Evolutionary conservation across 2,113 vertebrate species (phyloP), one percentile per base, ranked within the genome.

Genomic region (Cyprinus carpio): DNA sequence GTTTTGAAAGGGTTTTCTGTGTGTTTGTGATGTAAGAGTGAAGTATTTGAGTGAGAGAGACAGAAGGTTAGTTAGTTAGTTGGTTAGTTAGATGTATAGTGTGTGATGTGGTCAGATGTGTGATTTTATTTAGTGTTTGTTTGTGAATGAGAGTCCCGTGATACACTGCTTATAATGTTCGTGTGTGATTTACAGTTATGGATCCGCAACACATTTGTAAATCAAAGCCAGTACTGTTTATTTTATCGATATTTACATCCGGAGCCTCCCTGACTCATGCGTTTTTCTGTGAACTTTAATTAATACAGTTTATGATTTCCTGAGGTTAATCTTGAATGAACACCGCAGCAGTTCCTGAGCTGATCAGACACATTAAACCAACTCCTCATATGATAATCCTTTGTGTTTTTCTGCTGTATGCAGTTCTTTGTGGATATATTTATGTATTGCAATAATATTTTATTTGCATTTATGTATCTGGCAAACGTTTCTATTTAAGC

Each of bases 111-210:
- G 20, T 7, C 5, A 6, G 13, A 15, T 71, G 85, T 80, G 58
- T 40, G 6, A n/a, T n/a, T n/a, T n/a, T n/a, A n/a, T n/a, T n/a
- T n/a, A n/a, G n/a, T n/a, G n/a, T n/a, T n/a, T 62, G 40, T 58
- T 25, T 43, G 54, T 75, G 86, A 69, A 51, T 27, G 49, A 40
- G 49, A 56, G 58, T 43, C 4, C 25, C n/a, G 80, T 69, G 80
- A 46, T 64, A 65, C 58, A 23, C 34, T 20, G 43, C 37, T 65
- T 81, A 20, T 46, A 65, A 62, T 71, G 64, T 71, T 23, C 56
- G 79, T 49, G 37, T 71, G 43, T 82, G 65, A 82, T 82, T 82
- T 82, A 82, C 40, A 82, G 81, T 69, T 82, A 82, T 82, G 81
- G 81, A 71, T 82, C 40, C 37, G 64, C 64, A 67, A 71, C 18